Evolutionary conservation across 2,888 invertebrate species (phyloP).

Genomic region (Hypomecis punctinalis): DNA sequence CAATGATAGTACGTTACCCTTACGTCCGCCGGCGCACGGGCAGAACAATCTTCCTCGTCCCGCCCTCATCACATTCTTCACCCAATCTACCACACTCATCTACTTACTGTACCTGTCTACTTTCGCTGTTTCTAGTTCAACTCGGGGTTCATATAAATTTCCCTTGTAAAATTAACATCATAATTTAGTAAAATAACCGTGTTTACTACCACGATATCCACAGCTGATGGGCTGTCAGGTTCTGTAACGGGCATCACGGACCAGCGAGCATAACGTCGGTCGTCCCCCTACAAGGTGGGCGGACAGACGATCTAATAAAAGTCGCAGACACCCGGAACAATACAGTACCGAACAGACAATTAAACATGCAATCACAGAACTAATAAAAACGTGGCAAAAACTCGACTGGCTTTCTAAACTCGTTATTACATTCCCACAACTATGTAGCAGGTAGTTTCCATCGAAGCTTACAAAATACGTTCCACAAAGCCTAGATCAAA

Average conservation of each 20-base stretch:
- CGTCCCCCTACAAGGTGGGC: too few relatives aligned
- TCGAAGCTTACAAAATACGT: constrained; percentile 13
- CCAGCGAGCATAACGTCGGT: too few relatives aligned
- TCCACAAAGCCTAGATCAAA: constrained; percentile 31
- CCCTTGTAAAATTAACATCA: not conserved
- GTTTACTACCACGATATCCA: too few relatives aligned
- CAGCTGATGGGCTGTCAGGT: too few relatives aligned
- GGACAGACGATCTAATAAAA: too few relatives aligned
- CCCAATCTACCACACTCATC: constrained; percentile 19
- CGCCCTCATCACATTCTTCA: constrained; percentile 36
- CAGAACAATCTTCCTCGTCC: constrained; percentile 31
- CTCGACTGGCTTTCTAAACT: too few relatives aligned
- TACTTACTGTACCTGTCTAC: constrained; percentile 17
- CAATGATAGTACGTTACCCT: constrained; percentile 18
- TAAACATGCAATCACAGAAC: too few relatives aligned
- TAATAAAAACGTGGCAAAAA: too few relatives aligned
- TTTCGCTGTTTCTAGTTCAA: constrained; percentile 27
- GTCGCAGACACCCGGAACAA: too few relatives aligned
- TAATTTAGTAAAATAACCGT: not conserved
- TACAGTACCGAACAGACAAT: too few relatives aligned
- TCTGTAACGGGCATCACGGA: too few relatives aligned
- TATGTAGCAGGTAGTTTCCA: constrained; percentile 3
- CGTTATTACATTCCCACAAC: not conserved
- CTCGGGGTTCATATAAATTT: constrained; percentile 4
- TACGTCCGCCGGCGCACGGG: constrained; percentile 26